Evolutionary conservation across 2,113 vertebrate species (phyloP).

Genomic region (Sprattus sprattus): DNA sequence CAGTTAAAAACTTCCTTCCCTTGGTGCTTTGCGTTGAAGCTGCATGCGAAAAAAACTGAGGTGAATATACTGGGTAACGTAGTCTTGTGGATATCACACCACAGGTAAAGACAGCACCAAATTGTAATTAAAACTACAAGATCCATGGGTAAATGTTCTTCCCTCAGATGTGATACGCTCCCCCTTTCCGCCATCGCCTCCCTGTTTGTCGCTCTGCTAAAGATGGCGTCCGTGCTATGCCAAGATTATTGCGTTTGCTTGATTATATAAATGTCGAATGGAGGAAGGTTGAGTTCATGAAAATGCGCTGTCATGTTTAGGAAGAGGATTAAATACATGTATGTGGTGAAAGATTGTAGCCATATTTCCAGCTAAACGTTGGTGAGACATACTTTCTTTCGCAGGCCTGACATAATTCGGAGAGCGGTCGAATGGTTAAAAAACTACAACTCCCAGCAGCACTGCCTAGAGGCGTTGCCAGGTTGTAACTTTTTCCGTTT

Average conservation of each 20-base stretch:
- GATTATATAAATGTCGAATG: constrained; percentile 58
- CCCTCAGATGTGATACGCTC: constrained; percentile 46
- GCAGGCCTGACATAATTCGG: constrained; percentile 62
- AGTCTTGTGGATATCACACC: constrained; percentile 36
- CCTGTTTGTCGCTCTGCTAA: constrained; percentile 74
- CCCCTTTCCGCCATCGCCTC: constrained; percentile 46
- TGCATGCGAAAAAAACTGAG: accelerated
- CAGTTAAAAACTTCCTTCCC: constrained; percentile 55
- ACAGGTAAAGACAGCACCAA: accelerated
- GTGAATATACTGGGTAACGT: constrained; percentile 43
- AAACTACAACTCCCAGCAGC: constrained; percentile 71
- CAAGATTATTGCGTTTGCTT: constrained; percentile 69
- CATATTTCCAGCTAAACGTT: constrained; percentile 46
- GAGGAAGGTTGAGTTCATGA: constrained; percentile 57
- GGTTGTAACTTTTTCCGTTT: constrained; percentile 51
- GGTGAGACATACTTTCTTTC: constrained; percentile 53
- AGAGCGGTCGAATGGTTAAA: constrained; percentile 55
- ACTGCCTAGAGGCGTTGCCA: constrained; percentile 49
- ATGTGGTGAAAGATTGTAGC: constrained; percentile 50
- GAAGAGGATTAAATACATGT: constrained; percentile 52
- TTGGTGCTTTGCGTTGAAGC: neutral
- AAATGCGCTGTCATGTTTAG: constrained; percentile 49
- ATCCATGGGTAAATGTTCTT: constrained; percentile 45
- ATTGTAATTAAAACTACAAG: constrained; percentile 59
- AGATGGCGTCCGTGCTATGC: constrained; percentile 79